Evolutionary conservation across 2,113 vertebrate genomes (phyloP).

Genomic region (Thunnus thynnus): DNA sequence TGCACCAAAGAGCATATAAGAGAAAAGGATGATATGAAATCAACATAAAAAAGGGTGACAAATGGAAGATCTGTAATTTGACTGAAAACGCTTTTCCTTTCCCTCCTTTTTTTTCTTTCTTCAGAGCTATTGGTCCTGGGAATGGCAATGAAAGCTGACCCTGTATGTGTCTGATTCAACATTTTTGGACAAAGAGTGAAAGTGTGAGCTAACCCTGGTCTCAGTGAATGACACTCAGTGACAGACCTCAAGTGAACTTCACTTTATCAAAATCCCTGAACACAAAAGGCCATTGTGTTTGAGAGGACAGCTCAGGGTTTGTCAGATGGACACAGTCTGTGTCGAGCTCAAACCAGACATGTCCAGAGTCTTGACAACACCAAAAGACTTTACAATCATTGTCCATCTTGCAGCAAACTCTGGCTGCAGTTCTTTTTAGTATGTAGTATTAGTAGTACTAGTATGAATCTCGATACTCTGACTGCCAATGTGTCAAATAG

Average conservation of each 20-base stretch:
- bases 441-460: too few species aligned
- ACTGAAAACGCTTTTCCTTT: neutral
- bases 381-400: too few species aligned
- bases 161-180: neutral
- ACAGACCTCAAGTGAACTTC: neutral
- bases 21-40: neutral
- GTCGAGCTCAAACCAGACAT: too few species aligned
- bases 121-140: neutral
- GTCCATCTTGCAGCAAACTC: too few species aligned
- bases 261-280: constrained; percentile 4
- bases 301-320: too few species aligned
- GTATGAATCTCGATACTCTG: too few species aligned
- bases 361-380: too few species aligned
- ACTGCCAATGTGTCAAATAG: too few species aligned
- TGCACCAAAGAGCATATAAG: neutral
- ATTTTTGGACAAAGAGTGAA: neutral
- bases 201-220: neutral
- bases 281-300: neutral
- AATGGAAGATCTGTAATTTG: constrained; percentile 8
- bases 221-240: neutral
- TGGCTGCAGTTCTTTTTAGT: too few species aligned
- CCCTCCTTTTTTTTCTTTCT: neutral
- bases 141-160: constrained; percentile 2
- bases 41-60: neutral
- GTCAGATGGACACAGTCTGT: too few species aligned